These are phyloP conservation scores for Valencia hispanica DNA, from an alignment of 2,797 vertebrate genomes.

Conservation along the genomic window DNA sequence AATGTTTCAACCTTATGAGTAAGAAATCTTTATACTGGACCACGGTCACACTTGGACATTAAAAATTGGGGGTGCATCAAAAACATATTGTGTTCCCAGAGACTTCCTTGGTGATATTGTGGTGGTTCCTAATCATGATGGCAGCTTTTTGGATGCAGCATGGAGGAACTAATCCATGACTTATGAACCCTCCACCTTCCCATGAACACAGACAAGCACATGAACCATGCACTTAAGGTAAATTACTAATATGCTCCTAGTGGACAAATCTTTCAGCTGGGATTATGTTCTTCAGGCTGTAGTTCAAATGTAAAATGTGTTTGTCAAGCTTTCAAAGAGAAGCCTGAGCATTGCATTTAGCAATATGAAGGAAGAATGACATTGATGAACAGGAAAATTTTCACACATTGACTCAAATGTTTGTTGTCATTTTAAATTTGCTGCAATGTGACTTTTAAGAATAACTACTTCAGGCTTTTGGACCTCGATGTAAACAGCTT, in stretches of 20 bases:
- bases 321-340: not conserved
- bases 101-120: not conserved
- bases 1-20: not conserved
- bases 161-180: not conserved
- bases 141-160: not conserved
- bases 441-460: not conserved
- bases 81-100: not conserved
- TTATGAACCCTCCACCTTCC: too few relatives aligned
- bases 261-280: not conserved
- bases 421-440: not conserved
- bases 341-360: not conserved
- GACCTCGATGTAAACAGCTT: not conserved
- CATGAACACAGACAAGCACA: not conserved
- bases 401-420: not conserved
- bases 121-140: not conserved
- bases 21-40: not conserved
- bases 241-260: not conserved
- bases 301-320: not conserved
- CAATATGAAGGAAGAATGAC: not conserved
- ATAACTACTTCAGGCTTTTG: not conserved
- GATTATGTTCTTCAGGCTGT: not conserved
- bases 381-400: not conserved
- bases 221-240: not conserved
- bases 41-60: not conserved
- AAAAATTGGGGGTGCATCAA: not conserved